These are phyloP conservation scores for Hipposideros armiger DNA, from an alignment of 2,113 vertebrate species.

Conservation along the genomic window DNA sequence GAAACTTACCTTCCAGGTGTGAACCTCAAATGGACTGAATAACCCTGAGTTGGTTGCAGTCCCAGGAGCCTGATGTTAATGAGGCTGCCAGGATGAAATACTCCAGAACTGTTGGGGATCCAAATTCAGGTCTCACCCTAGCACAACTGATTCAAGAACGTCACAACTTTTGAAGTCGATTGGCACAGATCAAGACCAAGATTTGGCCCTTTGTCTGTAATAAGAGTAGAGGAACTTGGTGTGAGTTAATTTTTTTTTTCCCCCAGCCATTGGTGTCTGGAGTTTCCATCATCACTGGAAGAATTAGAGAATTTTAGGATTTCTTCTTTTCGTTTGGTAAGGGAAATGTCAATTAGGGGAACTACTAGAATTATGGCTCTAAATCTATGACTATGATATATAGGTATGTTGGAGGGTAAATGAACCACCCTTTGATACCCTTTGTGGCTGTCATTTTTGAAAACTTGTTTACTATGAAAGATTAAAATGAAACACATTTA, in stretches of 20 bases:
- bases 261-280: slow-evolving; percentile 74
- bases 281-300: slow-evolving; percentile 72
- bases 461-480: slow-evolving; percentile 54
- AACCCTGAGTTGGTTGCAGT: slow-evolving; percentile 83
- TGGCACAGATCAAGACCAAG: slow-evolving; percentile 83
- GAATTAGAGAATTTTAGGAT: slow-evolving; percentile 65
- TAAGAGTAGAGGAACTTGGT: slow-evolving; percentile 83
- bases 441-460: slow-evolving; percentile 39
- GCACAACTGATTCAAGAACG: slow-evolving; percentile 81
- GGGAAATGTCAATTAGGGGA: slow-evolving; percentile 46
- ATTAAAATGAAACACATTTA: slow-evolving; percentile 32
- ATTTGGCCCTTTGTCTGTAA: slow-evolving; percentile 82
- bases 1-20: slow-evolving; percentile 84
- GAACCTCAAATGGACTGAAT: slow-evolving; percentile 81
- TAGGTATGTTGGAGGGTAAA: slow-evolving; percentile 35
- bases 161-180: slow-evolving; percentile 82
- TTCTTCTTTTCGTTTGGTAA: slow-evolving; percentile 66
- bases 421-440: slow-evolving; percentile 27
- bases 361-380: slow-evolving; percentile 49
- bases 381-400: background rate
- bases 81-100: slow-evolving; percentile 83
- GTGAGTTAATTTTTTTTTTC: slow-evolving; percentile 73
- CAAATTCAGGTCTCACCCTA: slow-evolving; percentile 81
- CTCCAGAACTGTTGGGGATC: slow-evolving; percentile 79
- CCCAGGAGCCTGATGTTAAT: slow-evolving; percentile 81